Conservation (phyloP, 1,140 invertebrate genomes). For the Papilio glaucus region DNA sequence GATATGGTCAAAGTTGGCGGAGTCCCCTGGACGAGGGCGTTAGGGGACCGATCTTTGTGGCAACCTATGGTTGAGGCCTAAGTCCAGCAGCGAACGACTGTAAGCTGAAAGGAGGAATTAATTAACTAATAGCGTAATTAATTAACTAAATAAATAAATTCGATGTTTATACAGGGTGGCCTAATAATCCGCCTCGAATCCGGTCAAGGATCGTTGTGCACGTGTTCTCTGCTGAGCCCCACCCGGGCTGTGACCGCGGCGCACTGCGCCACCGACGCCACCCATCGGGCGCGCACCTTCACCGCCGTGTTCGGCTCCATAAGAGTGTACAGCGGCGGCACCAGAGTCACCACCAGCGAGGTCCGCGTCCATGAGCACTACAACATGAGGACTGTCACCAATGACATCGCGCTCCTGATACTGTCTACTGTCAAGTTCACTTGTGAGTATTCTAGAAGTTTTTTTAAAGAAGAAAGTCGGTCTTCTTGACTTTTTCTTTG, state of each 20-base stretch:
- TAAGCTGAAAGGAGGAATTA: no score
- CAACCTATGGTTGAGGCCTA: no score
- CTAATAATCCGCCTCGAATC: background rate
- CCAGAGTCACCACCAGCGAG: background rate
- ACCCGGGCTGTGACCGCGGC: slow-evolving; percentile 34
- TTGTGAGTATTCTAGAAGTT: no score
- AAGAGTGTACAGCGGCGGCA: slow-evolving; percentile 32
- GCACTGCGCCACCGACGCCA: slow-evolving; percentile 36
- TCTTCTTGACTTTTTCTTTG: no score
- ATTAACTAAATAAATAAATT: no score
- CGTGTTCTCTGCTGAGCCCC: background rate
- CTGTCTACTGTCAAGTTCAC: background rate
- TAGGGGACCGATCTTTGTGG: no score
- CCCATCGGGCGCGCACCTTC: slow-evolving; percentile 7
- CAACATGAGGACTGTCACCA: background rate
- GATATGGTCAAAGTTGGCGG: no score
- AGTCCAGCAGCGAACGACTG: no score
- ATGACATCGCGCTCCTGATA: background rate
- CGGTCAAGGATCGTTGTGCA: background rate
- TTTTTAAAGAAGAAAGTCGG: no score
- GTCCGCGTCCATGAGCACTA: background rate
- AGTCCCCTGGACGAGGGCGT: no score
- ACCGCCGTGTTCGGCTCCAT: slow-evolving; percentile 36
- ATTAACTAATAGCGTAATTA: no score
- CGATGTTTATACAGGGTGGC: background rate